Evolutionary conservation across 1,140 invertebrate species (phyloP).

Genomic region (Saccostrea cuccullata): DNA sequence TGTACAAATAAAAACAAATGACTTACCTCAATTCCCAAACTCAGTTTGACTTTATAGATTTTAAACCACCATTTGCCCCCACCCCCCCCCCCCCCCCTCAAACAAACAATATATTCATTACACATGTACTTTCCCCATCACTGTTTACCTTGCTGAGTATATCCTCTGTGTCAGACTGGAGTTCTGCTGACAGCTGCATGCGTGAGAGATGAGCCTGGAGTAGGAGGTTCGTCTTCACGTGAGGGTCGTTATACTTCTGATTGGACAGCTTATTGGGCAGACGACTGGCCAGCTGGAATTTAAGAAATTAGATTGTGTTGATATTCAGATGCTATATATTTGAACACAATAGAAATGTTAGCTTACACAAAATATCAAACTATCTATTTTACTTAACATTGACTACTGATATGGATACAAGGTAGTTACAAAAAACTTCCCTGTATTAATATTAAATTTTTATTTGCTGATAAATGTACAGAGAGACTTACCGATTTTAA

Average conservation of each 20-base stretch:
- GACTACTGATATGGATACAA: no score
- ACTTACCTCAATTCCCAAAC: no score
- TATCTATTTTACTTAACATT: no score
- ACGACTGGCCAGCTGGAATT: slow-evolving; percentile 85
- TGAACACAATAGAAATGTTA: no score
- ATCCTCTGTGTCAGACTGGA: slow-evolving; percentile 97
- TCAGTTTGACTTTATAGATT: not conserved
- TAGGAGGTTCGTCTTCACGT: slow-evolving; percentile 97
- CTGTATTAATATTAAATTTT: no score
- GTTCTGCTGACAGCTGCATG: slow-evolving; percentile 92
- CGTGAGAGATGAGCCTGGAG: slow-evolving; percentile 97
- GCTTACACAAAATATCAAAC: no score
- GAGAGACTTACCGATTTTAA: slow-evolving; percentile 81
- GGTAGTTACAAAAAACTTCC: no score
- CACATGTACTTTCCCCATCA: not conserved
- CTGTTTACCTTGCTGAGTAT: slow-evolving; percentile 88
- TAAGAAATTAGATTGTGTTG: not conserved
- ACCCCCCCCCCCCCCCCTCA: not conserved
- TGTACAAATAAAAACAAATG: not conserved
- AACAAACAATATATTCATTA: not conserved
- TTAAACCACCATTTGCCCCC: not conserved
- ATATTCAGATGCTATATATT: no score
- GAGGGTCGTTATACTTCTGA: slow-evolving; percentile 94
- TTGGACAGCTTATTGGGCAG: slow-evolving; percentile 88
- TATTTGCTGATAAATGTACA: no score